Evolutionary conservation across 64 coral and sea anemone species (phyloP).

Genomic region (Montipora foliosa): DNA sequence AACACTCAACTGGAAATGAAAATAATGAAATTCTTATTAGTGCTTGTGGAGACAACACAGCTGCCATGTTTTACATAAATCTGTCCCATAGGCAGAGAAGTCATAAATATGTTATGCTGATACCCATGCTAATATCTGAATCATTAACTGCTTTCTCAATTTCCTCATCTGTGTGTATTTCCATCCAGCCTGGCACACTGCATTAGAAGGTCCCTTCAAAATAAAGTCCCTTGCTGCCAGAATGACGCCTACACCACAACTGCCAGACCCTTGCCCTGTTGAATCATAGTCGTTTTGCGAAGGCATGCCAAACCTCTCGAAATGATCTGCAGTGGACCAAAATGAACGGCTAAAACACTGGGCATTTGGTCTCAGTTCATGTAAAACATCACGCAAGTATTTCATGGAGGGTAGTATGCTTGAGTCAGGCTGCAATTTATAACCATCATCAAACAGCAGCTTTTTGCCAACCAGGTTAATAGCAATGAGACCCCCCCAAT

Average conservation of each 20-base stretch:
- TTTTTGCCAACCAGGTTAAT: neutral
- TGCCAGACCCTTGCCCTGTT: constrained; percentile 41
- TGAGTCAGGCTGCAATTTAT: constrained; percentile 1
- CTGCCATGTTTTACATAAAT: too few relatives aligned
- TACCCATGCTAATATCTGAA: too few relatives aligned
- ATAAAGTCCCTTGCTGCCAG: constrained; percentile 31
- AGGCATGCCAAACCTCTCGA: constrained; percentile 61
- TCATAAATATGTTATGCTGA: too few relatives aligned
- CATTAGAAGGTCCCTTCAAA: too few relatives aligned
- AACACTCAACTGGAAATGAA: too few relatives aligned
- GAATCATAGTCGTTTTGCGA: neutral
- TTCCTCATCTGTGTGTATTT: too few relatives aligned
- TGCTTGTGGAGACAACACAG: too few relatives aligned
- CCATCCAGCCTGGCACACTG: too few relatives aligned
- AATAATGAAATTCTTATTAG: too few relatives aligned
- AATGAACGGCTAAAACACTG: neutral
- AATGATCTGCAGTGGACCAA: neutral
- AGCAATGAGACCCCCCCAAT: neutral
- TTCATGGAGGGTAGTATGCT: neutral
- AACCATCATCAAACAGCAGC: constrained; percentile 18
- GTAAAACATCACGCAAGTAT: constrained; percentile 42
- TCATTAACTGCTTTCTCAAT: too few relatives aligned
- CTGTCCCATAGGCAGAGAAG: too few relatives aligned
- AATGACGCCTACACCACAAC: constrained; percentile 58
- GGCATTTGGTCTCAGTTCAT: neutral